Conservation (phyloP, 2,797 vertebrate genomes). For the Lepus oiostolus region DNA sequence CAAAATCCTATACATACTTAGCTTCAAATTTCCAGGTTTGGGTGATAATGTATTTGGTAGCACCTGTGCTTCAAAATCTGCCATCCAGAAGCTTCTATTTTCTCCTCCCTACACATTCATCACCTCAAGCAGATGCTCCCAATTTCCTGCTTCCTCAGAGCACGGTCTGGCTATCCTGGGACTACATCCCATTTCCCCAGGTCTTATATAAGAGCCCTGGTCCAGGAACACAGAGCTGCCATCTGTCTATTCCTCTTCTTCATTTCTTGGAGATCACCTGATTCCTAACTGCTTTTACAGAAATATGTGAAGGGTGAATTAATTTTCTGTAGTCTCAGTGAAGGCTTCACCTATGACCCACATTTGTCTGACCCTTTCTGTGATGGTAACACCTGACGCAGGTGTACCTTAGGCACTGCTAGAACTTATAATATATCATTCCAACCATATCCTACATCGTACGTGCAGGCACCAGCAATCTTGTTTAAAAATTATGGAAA, state of each 20-base stretch:
- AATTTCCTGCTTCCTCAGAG: slow-evolving; percentile 80
- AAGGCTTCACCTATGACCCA: neutral
- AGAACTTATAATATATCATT: neutral
- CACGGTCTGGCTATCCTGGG: slow-evolving; percentile 72
- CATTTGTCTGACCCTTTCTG: neutral
- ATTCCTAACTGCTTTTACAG: slow-evolving; percentile 46
- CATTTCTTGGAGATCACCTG: slow-evolving; percentile 64
- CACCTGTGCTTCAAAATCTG: slow-evolving; percentile 80
- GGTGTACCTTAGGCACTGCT: neutral
- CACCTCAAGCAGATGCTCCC: slow-evolving; percentile 78
- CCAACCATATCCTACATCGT: neutral
- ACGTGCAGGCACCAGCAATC: neutral
- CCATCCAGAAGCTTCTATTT: slow-evolving; percentile 82
- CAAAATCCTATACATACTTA: slow-evolving; percentile 76
- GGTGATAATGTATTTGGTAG: slow-evolving; percentile 75
- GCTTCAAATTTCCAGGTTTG: slow-evolving; percentile 76
- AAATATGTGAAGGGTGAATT: slow-evolving; percentile 52
- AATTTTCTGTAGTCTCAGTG: neutral
- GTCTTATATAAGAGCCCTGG: slow-evolving; percentile 72
- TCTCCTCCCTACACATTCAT: slow-evolving; percentile 77
- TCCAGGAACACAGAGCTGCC: slow-evolving; percentile 61
- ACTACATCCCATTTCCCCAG: slow-evolving; percentile 51
- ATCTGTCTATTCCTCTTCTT: slow-evolving; percentile 64
- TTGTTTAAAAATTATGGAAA: neutral
- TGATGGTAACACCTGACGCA: neutral